Evolutionary conservation across 1,140 invertebrate species (phyloP).

Genomic region (Metopolophium dirhodum): DNA sequence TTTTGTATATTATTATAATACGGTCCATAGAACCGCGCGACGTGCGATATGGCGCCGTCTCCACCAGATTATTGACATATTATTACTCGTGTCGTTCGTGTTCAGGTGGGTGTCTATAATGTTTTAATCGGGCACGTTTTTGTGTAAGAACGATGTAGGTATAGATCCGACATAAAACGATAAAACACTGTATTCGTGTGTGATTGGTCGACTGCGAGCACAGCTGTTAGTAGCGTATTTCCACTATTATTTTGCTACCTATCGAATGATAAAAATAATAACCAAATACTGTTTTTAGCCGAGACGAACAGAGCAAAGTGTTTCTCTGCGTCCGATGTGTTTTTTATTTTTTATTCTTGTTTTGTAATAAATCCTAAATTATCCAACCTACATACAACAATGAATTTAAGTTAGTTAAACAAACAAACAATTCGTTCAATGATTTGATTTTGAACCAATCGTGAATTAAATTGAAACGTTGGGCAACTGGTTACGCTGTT

Average conservation of each 20-base stretch:
- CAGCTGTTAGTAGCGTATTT: neutral
- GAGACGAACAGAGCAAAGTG: neutral
- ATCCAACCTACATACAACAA: neutral
- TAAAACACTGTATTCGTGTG: neutral
- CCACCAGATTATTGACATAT: too few relatives aligned
- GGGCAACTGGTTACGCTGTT: slow-evolving; percentile 5
- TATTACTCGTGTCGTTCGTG: too few relatives aligned
- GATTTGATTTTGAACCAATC: neutral
- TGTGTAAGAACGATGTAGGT: neutral
- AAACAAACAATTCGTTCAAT: slow-evolving; percentile 8
- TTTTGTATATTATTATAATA: too few relatives aligned
- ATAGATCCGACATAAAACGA: neutral
- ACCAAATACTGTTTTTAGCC: neutral
- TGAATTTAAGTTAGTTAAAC: neutral
- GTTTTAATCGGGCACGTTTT: too few relatives aligned
- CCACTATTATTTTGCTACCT: too few relatives aligned
- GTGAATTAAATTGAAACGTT: slow-evolving; percentile 8
- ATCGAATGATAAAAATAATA: neutral
- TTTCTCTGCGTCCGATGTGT: neutral
- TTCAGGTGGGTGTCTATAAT: too few relatives aligned
- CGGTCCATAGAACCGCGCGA: too few relatives aligned
- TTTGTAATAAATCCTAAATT: neutral
- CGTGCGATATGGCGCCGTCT: too few relatives aligned
- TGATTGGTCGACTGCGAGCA: neutral
- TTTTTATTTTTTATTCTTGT: neutral